phyloP scores from a whole-genome alignment of 2,797 vertebrate species.

The Selene dorsalis region DNA sequence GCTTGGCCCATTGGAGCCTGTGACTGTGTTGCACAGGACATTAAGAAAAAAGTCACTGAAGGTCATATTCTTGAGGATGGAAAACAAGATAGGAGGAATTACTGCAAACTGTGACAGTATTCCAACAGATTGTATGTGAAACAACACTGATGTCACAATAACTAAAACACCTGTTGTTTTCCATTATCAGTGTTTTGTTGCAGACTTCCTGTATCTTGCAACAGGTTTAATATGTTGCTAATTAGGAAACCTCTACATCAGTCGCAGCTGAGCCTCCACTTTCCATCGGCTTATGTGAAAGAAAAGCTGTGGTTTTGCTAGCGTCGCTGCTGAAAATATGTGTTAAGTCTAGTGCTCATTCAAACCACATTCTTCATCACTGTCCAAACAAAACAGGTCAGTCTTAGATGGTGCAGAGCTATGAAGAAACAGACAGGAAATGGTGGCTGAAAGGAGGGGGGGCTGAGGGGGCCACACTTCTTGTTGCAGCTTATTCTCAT shows the following conservation, averaged over 20 bases:
- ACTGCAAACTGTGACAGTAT: not conserved
- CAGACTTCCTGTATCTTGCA: not conserved
- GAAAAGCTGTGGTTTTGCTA: conserved; percentile 51
- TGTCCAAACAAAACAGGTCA: conserved; percentile 81
- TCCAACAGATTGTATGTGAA: not conserved
- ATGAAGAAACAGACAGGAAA: conserved; percentile 82
- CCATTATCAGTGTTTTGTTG: not conserved
- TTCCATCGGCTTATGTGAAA: conserved; percentile 30
- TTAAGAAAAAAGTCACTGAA: not conserved
- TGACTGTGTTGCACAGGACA: conserved; percentile 3
- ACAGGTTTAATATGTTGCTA: not conserved
- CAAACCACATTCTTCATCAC: conserved; percentile 77
- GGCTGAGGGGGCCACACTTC: not conserved
- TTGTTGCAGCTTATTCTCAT: conserved; percentile 53
- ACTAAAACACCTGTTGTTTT: not conserved
- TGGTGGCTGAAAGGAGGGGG: conserved; percentile 53
- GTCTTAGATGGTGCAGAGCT: conserved; percentile 71
- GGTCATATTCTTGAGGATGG: not conserved
- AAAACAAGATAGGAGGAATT: not conserved
- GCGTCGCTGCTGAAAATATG: conserved; percentile 45
- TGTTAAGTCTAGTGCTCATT: conserved; percentile 64
- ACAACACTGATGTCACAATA: not conserved
- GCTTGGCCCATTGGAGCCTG: not conserved
- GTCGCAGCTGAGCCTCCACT: conserved; percentile 7
- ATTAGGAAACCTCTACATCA: not conserved